Conservation (phyloP, 2,113 vertebrate species). For the Petrocephalus microphthalmus region DNA sequence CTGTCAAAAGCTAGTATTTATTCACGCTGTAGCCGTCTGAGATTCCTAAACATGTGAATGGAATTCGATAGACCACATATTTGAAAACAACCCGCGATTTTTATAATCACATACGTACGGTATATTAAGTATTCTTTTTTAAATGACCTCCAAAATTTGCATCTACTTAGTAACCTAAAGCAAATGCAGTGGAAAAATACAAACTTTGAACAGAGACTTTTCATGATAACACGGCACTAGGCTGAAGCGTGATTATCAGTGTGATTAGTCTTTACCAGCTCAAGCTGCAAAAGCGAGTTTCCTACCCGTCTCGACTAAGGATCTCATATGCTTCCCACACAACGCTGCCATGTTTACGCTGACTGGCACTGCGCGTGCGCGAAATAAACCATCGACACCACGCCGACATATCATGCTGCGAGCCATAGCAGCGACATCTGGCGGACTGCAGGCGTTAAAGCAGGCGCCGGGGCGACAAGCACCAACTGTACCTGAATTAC, state of each 20-base stretch:
- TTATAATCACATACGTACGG: background rate
- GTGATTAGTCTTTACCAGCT: background rate
- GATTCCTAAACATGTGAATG: background rate
- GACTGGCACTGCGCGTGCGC: slow-evolving; percentile 32
- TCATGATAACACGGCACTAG: background rate
- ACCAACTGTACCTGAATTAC: background rate
- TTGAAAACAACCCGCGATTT: background rate
- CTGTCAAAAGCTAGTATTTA: background rate
- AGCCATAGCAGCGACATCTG: background rate
- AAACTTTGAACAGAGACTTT: background rate
- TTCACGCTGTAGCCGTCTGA: background rate
- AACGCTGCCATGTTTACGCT: slow-evolving; percentile 55
- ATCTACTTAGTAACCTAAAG: background rate
- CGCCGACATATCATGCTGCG: background rate
- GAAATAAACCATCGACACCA: background rate
- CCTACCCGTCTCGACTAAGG: slow-evolving; percentile 44
- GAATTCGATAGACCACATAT: background rate
- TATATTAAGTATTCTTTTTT: background rate
- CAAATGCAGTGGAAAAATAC: background rate
- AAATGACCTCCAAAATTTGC: background rate
- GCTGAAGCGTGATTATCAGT: background rate
- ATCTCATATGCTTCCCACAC: slow-evolving; percentile 24
- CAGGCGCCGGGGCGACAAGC: background rate
- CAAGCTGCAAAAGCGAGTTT: background rate
- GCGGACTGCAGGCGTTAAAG: background rate